Conservation (phyloP, 1,140 invertebrate species). For the Aphelinus atriplicis region DNA sequence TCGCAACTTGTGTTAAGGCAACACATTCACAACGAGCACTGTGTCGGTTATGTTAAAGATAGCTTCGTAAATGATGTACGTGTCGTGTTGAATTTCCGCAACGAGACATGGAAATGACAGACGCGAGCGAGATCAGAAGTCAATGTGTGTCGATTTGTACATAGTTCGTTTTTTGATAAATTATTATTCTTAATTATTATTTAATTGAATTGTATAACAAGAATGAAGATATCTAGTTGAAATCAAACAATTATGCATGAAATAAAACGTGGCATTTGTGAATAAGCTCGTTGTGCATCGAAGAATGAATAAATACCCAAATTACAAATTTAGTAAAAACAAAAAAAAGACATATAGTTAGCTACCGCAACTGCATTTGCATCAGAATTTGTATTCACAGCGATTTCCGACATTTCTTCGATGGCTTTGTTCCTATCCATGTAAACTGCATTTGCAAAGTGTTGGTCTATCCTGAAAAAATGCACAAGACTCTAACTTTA, state of each 20-base stretch:
- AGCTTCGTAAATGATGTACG: neutral
- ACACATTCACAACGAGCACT: slow-evolving; percentile 50
- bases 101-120: slow-evolving; percentile 19
- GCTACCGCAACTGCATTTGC: slow-evolving; percentile 9
- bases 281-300: slow-evolving; percentile 17
- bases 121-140: neutral
- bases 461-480: neutral
- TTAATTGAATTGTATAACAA: slow-evolving; percentile 33
- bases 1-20: slow-evolving; percentile 33
- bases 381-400: slow-evolving; percentile 11
- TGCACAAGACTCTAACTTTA: neutral
- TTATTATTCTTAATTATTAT: slow-evolving; percentile 60
- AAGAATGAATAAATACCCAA: neutral
- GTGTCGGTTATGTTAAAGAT: slow-evolving; percentile 13
- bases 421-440: slow-evolving; percentile 18
- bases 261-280: slow-evolving; percentile 19
- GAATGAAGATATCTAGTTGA: neutral
- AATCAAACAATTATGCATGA: slow-evolving; percentile 21
- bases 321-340: too few species aligned
- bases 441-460: slow-evolving; percentile 1
- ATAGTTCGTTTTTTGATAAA: slow-evolving; percentile 64
- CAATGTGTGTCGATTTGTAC: slow-evolving; percentile 58
- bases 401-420: slow-evolving; percentile 19
- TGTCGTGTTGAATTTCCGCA: slow-evolving; percentile 17
- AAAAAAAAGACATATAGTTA: neutral